phyloP scores from a whole-genome alignment of 2,797 vertebrate genomes.

The Sebastes melanostomus region DNA sequence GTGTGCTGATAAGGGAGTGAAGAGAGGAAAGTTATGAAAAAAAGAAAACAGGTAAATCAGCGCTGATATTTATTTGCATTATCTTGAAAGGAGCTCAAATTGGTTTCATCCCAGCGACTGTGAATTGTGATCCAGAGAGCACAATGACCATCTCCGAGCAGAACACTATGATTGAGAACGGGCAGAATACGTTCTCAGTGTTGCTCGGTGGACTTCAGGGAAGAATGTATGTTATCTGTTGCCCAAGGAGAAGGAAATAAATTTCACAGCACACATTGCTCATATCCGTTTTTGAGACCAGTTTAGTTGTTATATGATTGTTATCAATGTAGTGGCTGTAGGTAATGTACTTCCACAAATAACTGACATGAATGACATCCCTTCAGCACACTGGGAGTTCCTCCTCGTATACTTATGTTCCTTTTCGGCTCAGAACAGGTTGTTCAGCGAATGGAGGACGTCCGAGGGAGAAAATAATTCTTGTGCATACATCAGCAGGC shows the following conservation, averaged over 20 bases:
- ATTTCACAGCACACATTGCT: conserved; percentile 72
- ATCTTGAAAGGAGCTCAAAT: conserved; percentile 74
- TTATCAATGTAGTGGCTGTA: conserved; percentile 53
- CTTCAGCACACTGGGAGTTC: conserved; percentile 6
- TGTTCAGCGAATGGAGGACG: neutral
- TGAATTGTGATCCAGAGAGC: conserved; percentile 66
- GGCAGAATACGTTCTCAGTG: conserved; percentile 56
- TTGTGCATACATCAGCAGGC: neutral
- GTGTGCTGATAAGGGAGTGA: conserved; percentile 72
- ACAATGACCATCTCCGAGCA: conserved; percentile 58
- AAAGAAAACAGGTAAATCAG: conserved; percentile 61
- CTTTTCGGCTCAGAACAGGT: conserved; percentile 16
- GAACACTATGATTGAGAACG: conserved; percentile 43
- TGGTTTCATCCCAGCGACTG: conserved; percentile 66
- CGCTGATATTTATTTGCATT: conserved; percentile 79
- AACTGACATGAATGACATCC: conserved; percentile 49
- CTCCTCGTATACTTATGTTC: neutral
- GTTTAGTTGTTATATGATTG: conserved; percentile 64
- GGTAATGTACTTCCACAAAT: conserved; percentile 47
- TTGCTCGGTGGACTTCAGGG: conserved; percentile 38
- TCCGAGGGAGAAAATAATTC: conserved; percentile 23
- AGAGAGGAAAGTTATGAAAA: conserved; percentile 49
- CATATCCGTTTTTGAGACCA: conserved; percentile 60
- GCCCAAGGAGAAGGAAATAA: conserved; percentile 66
- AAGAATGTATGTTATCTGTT: conserved; percentile 57